Percentiles rank a stretch among this genome's conserved stretches.
phyloP scores from a whole-genome alignment of 2,888 invertebrate species.

The Dryocosmus kuriphilus region DNA sequence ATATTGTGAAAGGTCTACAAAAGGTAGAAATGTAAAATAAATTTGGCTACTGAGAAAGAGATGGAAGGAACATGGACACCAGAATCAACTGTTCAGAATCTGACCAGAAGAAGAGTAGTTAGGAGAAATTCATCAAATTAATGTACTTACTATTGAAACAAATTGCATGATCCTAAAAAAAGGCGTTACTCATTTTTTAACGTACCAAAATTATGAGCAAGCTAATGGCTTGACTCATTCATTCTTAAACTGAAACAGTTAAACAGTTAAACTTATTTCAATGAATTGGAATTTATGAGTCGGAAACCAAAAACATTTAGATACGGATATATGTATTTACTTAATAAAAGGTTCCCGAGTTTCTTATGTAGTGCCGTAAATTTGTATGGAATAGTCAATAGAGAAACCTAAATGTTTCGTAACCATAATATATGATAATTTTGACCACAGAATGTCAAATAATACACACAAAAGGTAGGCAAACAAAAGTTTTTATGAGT shows the following conservation, averaged over 20 bases:
- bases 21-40: conserved; percentile 76
- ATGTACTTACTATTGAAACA: neutral
- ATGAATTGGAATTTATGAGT: conserved; percentile 25
- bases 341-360: conserved; percentile 25
- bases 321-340: conserved; percentile 7
- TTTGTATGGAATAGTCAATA: conserved; percentile 6
- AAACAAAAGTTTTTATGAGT: neutral
- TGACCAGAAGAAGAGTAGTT: neutral
- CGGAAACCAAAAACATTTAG: conserved; percentile 16
- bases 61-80: neutral
- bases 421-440: conserved; percentile 36
- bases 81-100: neutral
- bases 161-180: neutral
- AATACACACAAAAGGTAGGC: conserved; percentile 16
- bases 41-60: conserved; percentile 65
- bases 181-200: neutral
- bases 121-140: neutral
- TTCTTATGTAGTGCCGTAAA: conserved; percentile 25
- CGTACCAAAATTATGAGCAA: neutral
- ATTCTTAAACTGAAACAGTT: neutral
- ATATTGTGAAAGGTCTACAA: conserved; percentile 78
- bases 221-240: conserved; percentile 6
- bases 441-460: conserved; percentile 36
- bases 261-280: neutral
- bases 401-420: conserved; percentile 25